Conservation (phyloP, 2,888 invertebrate species). For the Lathronympha strigana region DNA sequence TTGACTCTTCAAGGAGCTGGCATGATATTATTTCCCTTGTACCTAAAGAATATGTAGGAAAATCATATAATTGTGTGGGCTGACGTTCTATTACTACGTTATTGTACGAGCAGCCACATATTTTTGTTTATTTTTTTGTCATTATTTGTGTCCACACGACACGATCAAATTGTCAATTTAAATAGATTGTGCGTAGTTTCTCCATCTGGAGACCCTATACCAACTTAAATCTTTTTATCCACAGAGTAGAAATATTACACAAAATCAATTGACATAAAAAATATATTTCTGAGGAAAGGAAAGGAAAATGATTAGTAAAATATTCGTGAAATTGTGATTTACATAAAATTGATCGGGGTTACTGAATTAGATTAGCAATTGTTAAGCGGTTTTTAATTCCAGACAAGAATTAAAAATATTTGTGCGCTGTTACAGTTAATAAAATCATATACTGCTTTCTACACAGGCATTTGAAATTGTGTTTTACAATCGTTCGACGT, state of each 20-base stretch:
- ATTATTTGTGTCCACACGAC: too few species aligned
- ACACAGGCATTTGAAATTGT: not conserved
- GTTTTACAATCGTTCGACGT: not conserved
- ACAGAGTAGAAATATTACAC: constrained; percentile 1
- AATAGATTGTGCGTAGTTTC: too few species aligned
- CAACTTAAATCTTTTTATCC: not conserved
- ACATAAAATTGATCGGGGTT: not conserved
- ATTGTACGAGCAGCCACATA: too few species aligned
- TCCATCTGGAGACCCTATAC: not conserved
- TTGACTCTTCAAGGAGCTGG: too few species aligned
- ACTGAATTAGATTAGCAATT: not conserved
- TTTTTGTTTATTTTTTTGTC: too few species aligned
- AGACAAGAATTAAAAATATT: not conserved
- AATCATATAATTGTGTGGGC: too few species aligned
- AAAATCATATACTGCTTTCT: not conserved
- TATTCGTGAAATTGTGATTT: constrained; percentile 5
- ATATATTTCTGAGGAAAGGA: not conserved
- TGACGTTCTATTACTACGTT: too few species aligned
- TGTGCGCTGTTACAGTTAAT: not conserved
- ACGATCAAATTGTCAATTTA: too few species aligned
- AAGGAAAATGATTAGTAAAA: constrained; percentile 1
- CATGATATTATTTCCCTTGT: too few species aligned
- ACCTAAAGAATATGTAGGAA: too few species aligned
- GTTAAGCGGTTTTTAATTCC: not conserved
- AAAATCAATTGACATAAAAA: constrained; percentile 1